Base-by-base conservation (phyloP, 64 coral and sea anemone genomes). In the Anthopleura sola region DNA sequence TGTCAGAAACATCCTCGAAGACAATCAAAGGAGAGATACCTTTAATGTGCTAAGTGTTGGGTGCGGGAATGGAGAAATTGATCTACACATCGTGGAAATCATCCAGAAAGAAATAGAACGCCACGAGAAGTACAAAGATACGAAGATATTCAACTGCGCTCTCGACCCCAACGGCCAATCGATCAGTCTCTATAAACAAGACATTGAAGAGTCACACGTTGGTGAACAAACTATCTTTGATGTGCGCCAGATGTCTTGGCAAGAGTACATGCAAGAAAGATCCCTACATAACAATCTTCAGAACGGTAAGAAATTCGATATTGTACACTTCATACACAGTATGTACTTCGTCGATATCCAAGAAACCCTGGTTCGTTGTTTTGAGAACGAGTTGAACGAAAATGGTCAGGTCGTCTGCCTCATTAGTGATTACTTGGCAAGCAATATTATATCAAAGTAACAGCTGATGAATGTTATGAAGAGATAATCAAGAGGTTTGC, bases 401-500 rank as follows among this genome's bases (percentile, higher is more conserved):
- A 51, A 51, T 51, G 49, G 49, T 10, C 49, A 1, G 1, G 4
- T 51, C 3, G 49, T 51, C 12, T 51, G 49, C 15, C 49, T 51
- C 12, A 51, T 5, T 14, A 51, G 49, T 51, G 49, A 51, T 51
- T 51, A 11, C 12, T 6, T 51, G 1, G 1, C 9, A 16, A 8
- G 49, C 49, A 51, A 51, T 16, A 14, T 51, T 16, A 16, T 51
- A 3, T 51, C 49, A 8, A 51, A 14, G 9, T 10, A 14, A 51
- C 49, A 14, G 49, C 4, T 32, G 26, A 32, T 1, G 75, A 78
- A 6, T 37, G 16, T 20, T 78, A 78, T 19, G 77, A 15, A 6
- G 21, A 93, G 46, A 75, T 33, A 78, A 51, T 93, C 15, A 55
- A 31, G 24, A 32, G 54, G 11, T 66, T 85, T 66, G 81, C 82